Evolutionary conservation across 2,113 vertebrate genomes (phyloP), one percentile per base, ranked within the genome.

Genomic region (Phyllopteryx taeniolatus): DNA sequence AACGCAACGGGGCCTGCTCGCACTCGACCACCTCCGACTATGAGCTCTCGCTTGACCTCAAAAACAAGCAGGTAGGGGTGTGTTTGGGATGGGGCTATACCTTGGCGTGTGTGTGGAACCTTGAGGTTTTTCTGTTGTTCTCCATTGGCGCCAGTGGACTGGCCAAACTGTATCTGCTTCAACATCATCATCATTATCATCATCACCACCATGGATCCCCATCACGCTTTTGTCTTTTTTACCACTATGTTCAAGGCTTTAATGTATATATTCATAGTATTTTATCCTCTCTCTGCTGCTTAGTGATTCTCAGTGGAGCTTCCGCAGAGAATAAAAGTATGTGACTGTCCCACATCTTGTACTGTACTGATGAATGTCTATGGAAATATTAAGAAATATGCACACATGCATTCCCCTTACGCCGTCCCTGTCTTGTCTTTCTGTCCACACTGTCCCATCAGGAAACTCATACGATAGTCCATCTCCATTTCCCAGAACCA

Each of bases 31-130:
- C 94, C 80, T 95, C 95, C 68, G 95, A 98, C 91, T 98, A 98
- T 94, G 96, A 99, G 89, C 95, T 97, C 93, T 98, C 98, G 79
- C 94, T 98, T 94, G 96, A 99, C 94, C 95, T 98, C 95, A 98
- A 98, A 95, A 99, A 96, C 94, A 98, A 98, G 94, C 98, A 98
- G 97, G 97, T 99, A 97, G 94, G 94, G 82, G 82, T 79, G 74
- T 84, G 81, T 86, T 76, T 80, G 75, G 84, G 70, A 63, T 1
- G 53, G 69, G 78, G 47, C 49, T 20, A 8, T 19, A 39, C 35
- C 60, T 31, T 62, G 31, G 70, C 53, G 63, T 74, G 60, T 72
- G 75, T 51, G 57, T 64, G 31, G 47, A 66, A 15, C 33, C 35
- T 39, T 64, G 72, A 19, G 62, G 65, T 56, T 43, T 43, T 70